A percentile compares a stretch with the other conserved stretches of the same genome.
Conservation (phyloP, 2,113 vertebrate species). For the Calonectris borealis region DNA sequence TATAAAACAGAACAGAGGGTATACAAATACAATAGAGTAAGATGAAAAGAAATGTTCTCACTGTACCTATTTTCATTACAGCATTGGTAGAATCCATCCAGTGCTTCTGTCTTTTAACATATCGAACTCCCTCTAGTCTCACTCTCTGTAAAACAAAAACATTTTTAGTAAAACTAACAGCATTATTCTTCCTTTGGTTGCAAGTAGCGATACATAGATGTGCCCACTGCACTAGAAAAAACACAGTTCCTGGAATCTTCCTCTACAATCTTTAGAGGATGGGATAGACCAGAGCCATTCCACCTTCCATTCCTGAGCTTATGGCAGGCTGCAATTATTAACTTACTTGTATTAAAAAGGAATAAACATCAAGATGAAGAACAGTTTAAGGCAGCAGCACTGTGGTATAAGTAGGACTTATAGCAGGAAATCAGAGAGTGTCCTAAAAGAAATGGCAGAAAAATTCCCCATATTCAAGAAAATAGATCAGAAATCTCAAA, state of each 20-base stretch:
- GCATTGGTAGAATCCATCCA: not conserved
- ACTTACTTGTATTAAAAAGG: not conserved
- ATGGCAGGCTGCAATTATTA: not conserved
- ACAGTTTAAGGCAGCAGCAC: not conserved
- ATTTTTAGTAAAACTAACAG: slow-evolving; percentile 2
- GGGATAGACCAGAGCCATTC: not conserved
- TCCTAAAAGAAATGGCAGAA: not conserved
- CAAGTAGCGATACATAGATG: not conserved
- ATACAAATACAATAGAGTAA: not conserved
- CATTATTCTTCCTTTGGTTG: not conserved
- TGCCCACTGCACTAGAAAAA: not conserved
- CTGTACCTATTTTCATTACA: slow-evolving; percentile 35
- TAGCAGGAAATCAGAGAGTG: not conserved
- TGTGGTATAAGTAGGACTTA: not conserved
- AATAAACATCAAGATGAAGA: not conserved
- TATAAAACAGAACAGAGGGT: not conserved
- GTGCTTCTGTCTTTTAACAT: slow-evolving; percentile 16
- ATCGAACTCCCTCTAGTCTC: slow-evolving; percentile 42
- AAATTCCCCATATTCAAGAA: not conserved
- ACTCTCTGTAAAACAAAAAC: slow-evolving; percentile 53
- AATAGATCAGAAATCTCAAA: not conserved
- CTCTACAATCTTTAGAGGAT: not conserved
- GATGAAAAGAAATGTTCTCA: not conserved
- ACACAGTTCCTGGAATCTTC: not conserved
- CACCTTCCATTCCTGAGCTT: not conserved